phyloP scores from a whole-genome alignment of 2,797 vertebrate genomes.

The Falco rusticolus region DNA sequence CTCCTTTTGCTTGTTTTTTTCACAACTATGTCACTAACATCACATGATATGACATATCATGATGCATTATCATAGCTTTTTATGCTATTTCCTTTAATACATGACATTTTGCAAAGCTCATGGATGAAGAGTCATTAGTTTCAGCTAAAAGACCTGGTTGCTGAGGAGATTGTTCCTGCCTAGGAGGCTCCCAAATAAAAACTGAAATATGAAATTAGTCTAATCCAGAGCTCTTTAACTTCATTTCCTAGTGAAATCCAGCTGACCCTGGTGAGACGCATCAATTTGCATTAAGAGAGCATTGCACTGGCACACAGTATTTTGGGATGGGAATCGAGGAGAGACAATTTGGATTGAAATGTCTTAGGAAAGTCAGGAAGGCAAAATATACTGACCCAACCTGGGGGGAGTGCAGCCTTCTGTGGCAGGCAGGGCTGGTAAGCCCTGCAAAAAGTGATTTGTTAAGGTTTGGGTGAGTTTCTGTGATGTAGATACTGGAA shows the following conservation, averaged over 20 bases:
- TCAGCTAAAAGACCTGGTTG: not conserved
- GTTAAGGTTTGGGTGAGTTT: constrained; percentile 60
- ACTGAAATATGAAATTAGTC: not conserved
- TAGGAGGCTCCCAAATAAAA: not conserved
- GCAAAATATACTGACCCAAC: not conserved
- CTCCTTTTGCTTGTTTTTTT: not conserved
- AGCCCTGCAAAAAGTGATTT: constrained; percentile 64
- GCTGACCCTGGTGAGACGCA: not conserved
- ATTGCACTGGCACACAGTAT: not conserved
- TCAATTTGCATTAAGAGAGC: not conserved
- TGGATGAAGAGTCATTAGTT: not conserved
- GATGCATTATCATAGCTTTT: not conserved
- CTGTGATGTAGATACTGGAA: constrained; percentile 68
- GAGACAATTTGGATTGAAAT: not conserved
- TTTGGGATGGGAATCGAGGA: not conserved
- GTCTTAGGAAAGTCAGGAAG: not conserved
- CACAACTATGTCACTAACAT: not conserved
- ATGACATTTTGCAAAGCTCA: not conserved
- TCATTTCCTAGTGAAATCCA: not conserved
- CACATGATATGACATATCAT: not conserved
- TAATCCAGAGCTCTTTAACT: not conserved
- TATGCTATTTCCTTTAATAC: not conserved
- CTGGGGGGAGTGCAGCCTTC: not conserved
- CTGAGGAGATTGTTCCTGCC: not conserved
- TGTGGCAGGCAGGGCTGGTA: constrained; percentile 43